Evolutionary conservation across 2,888 invertebrate species (phyloP).

Genomic region (Cryptosula pallasiana): DNA sequence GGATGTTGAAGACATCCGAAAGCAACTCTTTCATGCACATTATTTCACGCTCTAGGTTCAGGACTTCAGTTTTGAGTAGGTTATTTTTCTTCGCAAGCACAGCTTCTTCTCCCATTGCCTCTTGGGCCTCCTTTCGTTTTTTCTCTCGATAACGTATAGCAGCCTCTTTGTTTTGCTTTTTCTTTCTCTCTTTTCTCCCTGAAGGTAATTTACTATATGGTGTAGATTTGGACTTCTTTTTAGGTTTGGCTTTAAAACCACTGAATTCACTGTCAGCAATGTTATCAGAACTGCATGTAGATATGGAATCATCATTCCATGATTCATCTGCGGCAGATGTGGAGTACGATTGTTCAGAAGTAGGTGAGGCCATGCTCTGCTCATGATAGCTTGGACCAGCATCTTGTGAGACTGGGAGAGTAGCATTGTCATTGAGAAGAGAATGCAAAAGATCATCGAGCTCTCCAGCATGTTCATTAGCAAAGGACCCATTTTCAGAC

Average conservation of each 20-base stretch:
- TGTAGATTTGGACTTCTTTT: not conserved
- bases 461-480: too few species aligned
- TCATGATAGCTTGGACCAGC: not conserved
- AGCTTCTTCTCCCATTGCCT: not conserved
- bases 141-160: constrained; percentile 16
- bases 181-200: constrained; percentile 14
- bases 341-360: not conserved
- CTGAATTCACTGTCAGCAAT: not conserved
- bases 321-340: not conserved
- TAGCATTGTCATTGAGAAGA: not conserved
- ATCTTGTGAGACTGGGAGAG: not conserved
- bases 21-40: constrained; percentile 22
- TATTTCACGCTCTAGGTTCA: constrained; percentile 4
- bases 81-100: not conserved
- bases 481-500: not conserved
- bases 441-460: not conserved
- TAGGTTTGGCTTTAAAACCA: not conserved
- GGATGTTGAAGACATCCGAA: constrained; percentile 24
- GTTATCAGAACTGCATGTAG: not conserved
- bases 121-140: not conserved
- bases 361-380: not conserved
- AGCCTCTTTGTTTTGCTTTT: constrained; percentile 23
- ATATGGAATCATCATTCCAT: not conserved
- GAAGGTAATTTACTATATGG: constrained; percentile 17
- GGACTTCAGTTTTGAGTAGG: constrained; percentile 10